Base-by-base conservation (phyloP, 1,140 invertebrate genomes). In the Eriocheir sinensis region DNA sequence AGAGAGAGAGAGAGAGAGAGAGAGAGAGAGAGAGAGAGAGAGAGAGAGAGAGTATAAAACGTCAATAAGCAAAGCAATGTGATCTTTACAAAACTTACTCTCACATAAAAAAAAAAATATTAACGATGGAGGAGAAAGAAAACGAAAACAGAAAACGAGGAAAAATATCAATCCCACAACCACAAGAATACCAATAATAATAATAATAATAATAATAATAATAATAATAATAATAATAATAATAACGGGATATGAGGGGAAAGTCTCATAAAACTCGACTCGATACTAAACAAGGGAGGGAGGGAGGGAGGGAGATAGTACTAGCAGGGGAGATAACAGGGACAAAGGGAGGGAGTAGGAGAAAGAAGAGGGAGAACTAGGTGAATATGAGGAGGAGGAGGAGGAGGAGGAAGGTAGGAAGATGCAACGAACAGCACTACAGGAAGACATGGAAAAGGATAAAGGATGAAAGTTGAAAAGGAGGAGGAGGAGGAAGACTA, bases 141-240 rank as follows among this genome's bases (percentile, higher is more conserved):
- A n/a, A 27, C 80, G 4, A 81, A 30, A 36, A 81, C 80, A 27
- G 4, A 36, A 81, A n/a, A 27, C 80, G 4, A 27, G 4, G 27
- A 4, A 30, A 81, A 81, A 27, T 8, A 36, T 4, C 34, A 27
- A 81, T 8, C n/a, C 4, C n/a, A 85, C 81, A 9, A 15, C 8
- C 38, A 85, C 81, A 12, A 40, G 8, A 85, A 38, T 38, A 85
- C 8, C 15, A 86, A 40, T 36, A 81, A 72, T 81, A 81, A 81
- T 81, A 4, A 81, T 72, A 81, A 81, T 81, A 81, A 81, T 8
- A 86, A 86, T 36, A 86, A 86, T 36, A 36, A 86, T 2, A 86
- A 86, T 36, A 36, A 86, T 36, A 86, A 86, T 36, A 86, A 86
- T 40, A 8, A 4, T 27, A 40, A 17, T n/a, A 12, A 30, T 30